These are phyloP conservation scores for Pristionchus mayeri DNA, from an alignment of 2,888 invertebrate species.

Conservation along the genomic window DNA sequence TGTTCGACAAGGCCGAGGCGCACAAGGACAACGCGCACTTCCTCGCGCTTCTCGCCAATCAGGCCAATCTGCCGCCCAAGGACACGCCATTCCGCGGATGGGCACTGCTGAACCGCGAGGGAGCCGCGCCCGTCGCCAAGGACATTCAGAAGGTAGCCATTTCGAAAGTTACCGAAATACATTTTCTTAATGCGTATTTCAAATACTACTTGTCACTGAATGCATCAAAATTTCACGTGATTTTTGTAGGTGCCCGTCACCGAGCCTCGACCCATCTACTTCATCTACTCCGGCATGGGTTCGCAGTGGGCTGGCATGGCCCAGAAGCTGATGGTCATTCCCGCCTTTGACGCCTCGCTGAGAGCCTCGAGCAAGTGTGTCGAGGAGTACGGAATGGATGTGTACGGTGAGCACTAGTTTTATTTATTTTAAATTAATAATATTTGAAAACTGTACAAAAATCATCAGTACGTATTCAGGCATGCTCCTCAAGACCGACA, in stretches of 20 bases:
- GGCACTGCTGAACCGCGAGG: slow-evolving; percentile 82
- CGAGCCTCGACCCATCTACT: slow-evolving; percentile 85
- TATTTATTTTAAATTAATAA: too few species aligned
- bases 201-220: too few species aligned
- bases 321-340: slow-evolving; percentile 87
- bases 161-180: too few species aligned
- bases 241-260: too few species aligned
- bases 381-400: slow-evolving; percentile 86
- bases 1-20: slow-evolving; percentile 74
- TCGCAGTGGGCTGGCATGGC: slow-evolving; percentile 98
- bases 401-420: slow-evolving; percentile 79
- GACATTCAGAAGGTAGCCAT: slow-evolving; percentile 73
- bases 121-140: slow-evolving; percentile 60
- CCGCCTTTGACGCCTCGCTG: slow-evolving; percentile 87
- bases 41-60: slow-evolving; percentile 70
- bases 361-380: slow-evolving; percentile 80
- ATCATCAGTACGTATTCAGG: slow-evolving; percentile 32
- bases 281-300: slow-evolving; percentile 97
- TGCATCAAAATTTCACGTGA: too few species aligned
- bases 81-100: slow-evolving; percentile 85
- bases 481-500: slow-evolving; percentile 84
- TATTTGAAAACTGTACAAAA: neutral
- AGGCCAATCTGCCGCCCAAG: slow-evolving; percentile 83
- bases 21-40: slow-evolving; percentile 67
- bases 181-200: too few species aligned